These are phyloP conservation scores for Salmo trutta DNA, from an alignment of 2,797 vertebrate genomes.

Conservation along the genomic window DNA sequence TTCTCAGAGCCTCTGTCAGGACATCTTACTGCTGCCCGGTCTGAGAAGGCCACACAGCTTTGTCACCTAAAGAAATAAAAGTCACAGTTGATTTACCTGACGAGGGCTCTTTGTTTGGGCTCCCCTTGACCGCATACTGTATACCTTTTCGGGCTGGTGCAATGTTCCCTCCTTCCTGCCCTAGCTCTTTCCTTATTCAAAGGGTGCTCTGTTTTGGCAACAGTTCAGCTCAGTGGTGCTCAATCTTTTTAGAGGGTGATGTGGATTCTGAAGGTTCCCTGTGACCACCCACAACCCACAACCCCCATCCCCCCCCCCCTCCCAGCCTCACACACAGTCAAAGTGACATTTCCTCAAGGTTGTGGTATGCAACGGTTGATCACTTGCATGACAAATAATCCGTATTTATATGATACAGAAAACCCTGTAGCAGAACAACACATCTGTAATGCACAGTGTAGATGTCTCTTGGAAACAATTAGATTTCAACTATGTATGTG, in stretches of 20 bases:
- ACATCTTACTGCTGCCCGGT: slow-evolving; percentile 47
- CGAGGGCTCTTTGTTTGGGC: slow-evolving; percentile 62
- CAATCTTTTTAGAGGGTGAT: slow-evolving; percentile 68
- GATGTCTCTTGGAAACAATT: slow-evolving; percentile 58
- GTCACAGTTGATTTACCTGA: slow-evolving; percentile 77
- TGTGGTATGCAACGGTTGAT: slow-evolving; percentile 50
- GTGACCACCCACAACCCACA: slow-evolving; percentile 38
- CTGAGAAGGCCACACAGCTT: slow-evolving; percentile 50
- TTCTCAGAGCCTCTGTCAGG: slow-evolving; percentile 45
- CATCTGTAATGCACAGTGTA: slow-evolving; percentile 57
- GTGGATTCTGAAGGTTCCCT: slow-evolving; percentile 60
- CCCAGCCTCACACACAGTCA: slow-evolving; percentile 16
- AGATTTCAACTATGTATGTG: slow-evolving; percentile 48
- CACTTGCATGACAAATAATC: slow-evolving; percentile 52
- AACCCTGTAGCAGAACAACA: slow-evolving; percentile 55
- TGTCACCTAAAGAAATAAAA: slow-evolving; percentile 73
- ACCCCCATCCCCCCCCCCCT: neutral
- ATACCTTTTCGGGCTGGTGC: slow-evolving; percentile 29
- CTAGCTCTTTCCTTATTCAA: slow-evolving; percentile 54
- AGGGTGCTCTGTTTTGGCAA: slow-evolving; percentile 59
- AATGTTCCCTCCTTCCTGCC: slow-evolving; percentile 13
- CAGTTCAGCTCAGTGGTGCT: slow-evolving; percentile 62
- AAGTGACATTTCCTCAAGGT: slow-evolving; percentile 64
- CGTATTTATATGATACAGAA: slow-evolving; percentile 48
- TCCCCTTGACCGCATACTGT: slow-evolving; percentile 67